These are phyloP conservation scores for Pachyrhynchus sulphureomaculatus DNA, from an alignment of 1,140 invertebrate species.

Conservation along the genomic window DNA sequence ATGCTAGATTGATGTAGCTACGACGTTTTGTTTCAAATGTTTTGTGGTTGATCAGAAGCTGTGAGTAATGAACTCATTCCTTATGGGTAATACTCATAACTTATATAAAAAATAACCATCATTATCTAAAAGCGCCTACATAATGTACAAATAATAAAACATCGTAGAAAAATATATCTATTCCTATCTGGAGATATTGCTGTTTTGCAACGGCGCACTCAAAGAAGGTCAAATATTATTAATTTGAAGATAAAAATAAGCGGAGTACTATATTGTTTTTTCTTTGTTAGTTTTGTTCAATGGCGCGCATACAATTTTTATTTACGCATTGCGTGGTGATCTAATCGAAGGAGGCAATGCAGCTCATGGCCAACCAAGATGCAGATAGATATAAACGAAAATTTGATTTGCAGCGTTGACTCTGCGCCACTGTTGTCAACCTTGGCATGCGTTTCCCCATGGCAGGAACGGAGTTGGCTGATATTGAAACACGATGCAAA, in stretches of 20 bases:
- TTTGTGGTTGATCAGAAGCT: too few relatives aligned
- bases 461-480: background rate
- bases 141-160: too few relatives aligned
- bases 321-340: slow-evolving; percentile 11
- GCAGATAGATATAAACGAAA: background rate
- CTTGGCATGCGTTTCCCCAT: background rate
- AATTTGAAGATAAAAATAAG: background rate
- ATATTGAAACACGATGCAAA: too few relatives aligned
- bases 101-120: too few relatives aligned
- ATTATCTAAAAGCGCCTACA: too few relatives aligned
- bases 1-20: too few relatives aligned
- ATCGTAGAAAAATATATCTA: too few relatives aligned
- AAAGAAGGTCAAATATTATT: slow-evolving; percentile 8
- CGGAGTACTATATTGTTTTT: slow-evolving; percentile 1
- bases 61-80: too few relatives aligned
- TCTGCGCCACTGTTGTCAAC: background rate
- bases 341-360: slow-evolving; percentile 15
- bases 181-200: too few relatives aligned
- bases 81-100: too few relatives aligned
- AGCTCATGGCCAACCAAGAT: slow-evolving; percentile 9
- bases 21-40: too few relatives aligned
- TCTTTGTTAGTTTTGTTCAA: slow-evolving; percentile 1
- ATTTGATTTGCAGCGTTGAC: background rate
- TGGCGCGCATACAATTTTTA: slow-evolving; percentile 1
- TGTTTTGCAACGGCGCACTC: too few relatives aligned